Evolutionary conservation across 1,140 invertebrate genomes (phyloP), one percentile per base, ranked within the genome.

Genomic region (Drosophila busckii): DNA sequence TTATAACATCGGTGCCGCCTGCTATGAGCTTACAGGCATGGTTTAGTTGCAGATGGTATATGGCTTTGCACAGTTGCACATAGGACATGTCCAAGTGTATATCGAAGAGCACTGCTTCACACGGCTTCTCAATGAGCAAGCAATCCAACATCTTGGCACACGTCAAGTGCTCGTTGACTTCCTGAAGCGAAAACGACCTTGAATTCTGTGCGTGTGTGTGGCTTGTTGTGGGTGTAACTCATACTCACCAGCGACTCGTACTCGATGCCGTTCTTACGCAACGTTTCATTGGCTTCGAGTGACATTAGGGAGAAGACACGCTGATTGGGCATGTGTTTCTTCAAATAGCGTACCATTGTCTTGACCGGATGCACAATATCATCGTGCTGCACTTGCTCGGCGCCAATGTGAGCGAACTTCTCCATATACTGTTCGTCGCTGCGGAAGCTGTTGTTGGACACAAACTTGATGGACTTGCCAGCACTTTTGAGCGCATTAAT

Each of bases 391-490:
- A 78, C 52, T 49, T 70, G 54, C 15, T 34, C 2, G 1, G 80
- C 70, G 0, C 78, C 78, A 8, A 84, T 84, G 4, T 64, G 15
- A 10, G 52, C 22, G 10, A 84, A 84, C 38, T 58, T 71, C 23
- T 67, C 60, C 73, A 84, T 63, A 42, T 89, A 89, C 8, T 87
- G 76, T 10, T 88, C 75, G 38, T 85, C 58, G 0, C 64, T 83
- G 22, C 87, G 48, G 10, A 89, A 76, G 44, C 88, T 90, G 70
- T 95, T 95, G 71, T 95, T 95, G 0, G 94, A 93, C 2, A 95
- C 89, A 52, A 92, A 92, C 50, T 92, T 89, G 0, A 94, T 88
- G 28, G 89, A 89, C 80, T 95, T 95, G 0, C 92, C 93, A 48
- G 91, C 67, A 3, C 88, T 66, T 46, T 89, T 88, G 2, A 94